Evolutionary conservation across 2,113 vertebrate species (phyloP).

Genomic region (Pangasianodon hypophthalmus): DNA sequence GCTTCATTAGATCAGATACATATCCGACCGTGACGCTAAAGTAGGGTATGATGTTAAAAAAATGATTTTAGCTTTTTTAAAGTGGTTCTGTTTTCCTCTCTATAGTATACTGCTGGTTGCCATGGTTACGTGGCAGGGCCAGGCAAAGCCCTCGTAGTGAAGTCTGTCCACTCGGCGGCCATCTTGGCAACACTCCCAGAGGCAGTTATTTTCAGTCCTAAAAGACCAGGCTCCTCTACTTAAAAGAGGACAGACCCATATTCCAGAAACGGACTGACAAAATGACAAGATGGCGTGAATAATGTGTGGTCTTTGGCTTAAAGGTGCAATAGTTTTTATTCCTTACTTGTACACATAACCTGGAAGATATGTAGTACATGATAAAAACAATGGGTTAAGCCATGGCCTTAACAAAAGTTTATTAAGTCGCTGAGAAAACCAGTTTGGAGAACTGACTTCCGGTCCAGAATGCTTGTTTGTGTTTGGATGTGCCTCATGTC

Average conservation of each 20-base stretch:
- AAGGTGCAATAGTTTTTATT: neutral
- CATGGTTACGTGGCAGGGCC: neutral
- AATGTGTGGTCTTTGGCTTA: neutral
- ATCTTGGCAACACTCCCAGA: neutral
- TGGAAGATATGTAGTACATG: neutral
- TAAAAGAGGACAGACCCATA: neutral
- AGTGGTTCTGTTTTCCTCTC: too few species aligned
- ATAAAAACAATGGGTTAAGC: neutral
- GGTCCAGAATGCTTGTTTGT: too few species aligned
- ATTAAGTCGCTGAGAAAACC: too few species aligned
- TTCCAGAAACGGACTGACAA: neutral
- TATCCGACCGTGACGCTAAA: neutral
- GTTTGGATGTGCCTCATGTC: too few species aligned
- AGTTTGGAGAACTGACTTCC: too few species aligned
- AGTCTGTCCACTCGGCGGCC: neutral
- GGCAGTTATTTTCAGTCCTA: neutral
- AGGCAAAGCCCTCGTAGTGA: neutral
- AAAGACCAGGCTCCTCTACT: neutral
- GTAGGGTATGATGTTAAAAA: neutral
- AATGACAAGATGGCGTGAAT: neutral
- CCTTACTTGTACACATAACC: neutral
- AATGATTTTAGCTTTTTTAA: neutral
- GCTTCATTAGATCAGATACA: neutral
- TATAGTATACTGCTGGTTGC: neutral
- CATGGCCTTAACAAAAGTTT: too few species aligned